Base-by-base conservation (phyloP, 2,888 invertebrate genomes). In the Sinhomidia bicolor region DNA sequence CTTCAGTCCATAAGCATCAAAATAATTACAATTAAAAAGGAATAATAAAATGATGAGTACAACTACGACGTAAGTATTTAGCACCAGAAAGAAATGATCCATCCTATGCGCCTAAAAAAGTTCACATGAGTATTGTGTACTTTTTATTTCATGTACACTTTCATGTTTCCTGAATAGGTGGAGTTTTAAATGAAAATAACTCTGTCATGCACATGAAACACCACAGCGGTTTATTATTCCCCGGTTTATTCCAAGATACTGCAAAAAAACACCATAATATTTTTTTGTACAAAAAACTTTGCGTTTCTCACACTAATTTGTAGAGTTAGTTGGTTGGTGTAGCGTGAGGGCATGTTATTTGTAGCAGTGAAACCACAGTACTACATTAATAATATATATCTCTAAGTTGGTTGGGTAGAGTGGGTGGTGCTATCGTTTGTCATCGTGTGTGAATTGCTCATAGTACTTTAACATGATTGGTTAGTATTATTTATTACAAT, bases 271-370 rank as follows among this genome's bases (percentile, higher is more conserved):
- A 23, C 1, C n/a, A 60, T 23, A 12, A 60, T 23, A 60, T n/a
- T 51, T 51, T 60, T 60, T 20, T 12, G 1, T 7, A 20, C 20
- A 17, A 60, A 60, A 60, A 60, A 26, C 60, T 20, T 78, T 26
- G 54, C 78, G 54, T 78, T 78, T 78, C 78, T 32, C 78, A 78
- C 51, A 78, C n/a, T 78, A 78, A 78, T 78, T 78, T 78, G 78
- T 78, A 51, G 51, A 0, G n/a, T 3, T n/a, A 44, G 44, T 51
- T 51, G 1, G 17, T 17, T n/a, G n/a, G 41, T 9, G 17, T 26
- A 36, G 41, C 41, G 68, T 71, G 68, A 7, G 12, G 7, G 7
- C 17, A 23, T 17, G 68, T 14, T 17, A 71, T 60, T 60, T 71
- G 41, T 71, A 36, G 4, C n/a, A n/a, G n/a, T n/a, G n/a, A n/a